Percentiles rank a stretch among this genome's conserved stretches.
phyloP scores from a whole-genome alignment of 1,140 invertebrate genomes.

The Zaprionus kolodkinae region DNA sequence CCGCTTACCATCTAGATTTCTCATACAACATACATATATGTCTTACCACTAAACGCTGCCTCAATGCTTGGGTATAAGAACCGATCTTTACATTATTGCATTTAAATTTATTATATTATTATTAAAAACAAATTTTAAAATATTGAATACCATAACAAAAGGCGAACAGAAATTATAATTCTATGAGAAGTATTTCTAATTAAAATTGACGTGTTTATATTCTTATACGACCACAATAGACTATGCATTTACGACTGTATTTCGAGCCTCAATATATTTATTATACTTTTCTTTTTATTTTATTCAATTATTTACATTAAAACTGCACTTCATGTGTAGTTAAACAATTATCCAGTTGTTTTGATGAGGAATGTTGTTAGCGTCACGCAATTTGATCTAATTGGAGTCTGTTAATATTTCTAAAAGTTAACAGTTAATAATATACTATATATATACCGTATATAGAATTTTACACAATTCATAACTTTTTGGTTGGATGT shows the following conservation, averaged over 20 bases:
- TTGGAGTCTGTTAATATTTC: constrained; percentile 47
- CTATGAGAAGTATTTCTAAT: constrained; percentile 28
- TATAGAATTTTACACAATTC: constrained; percentile 21
- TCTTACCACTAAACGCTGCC: neutral
- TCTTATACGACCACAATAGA: constrained; percentile 18
- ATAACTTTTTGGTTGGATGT: constrained; percentile 10
- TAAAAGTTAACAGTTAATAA: constrained; percentile 40
- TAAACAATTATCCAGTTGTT: constrained; percentile 10
- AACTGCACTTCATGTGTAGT: constrained; percentile 49
- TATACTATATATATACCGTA: constrained; percentile 1
- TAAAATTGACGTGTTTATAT: constrained; percentile 60
- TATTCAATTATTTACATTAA: constrained; percentile 72
- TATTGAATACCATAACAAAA: neutral
- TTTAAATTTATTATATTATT: neutral
- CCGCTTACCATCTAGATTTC: constrained; percentile 19
- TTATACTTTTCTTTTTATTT: constrained; percentile 47
- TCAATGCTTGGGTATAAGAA: neutral
- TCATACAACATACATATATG: constrained; percentile 18
- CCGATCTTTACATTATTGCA: neutral
- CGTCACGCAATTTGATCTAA: constrained; percentile 69
- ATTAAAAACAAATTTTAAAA: neutral
- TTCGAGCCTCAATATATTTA: constrained; percentile 54
- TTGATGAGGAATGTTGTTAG: constrained; percentile 34
- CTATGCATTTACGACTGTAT: neutral
- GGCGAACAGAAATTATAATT: neutral